These are phyloP conservation scores for Phainopepla nitens DNA, from an alignment of 2,113 vertebrate genomes.

Conservation along the genomic window DNA sequence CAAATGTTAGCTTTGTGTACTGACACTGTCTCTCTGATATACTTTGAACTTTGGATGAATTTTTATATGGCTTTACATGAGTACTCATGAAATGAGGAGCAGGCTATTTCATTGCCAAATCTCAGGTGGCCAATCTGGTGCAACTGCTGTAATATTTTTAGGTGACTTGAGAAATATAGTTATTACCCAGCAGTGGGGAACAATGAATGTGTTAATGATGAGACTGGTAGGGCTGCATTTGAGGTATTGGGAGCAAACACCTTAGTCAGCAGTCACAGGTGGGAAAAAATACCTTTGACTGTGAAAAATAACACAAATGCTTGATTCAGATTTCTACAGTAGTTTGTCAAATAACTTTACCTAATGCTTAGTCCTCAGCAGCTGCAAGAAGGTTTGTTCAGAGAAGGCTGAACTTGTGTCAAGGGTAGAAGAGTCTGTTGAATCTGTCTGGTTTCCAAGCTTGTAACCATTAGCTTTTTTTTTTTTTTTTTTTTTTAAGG, in stretches of 20 bases:
- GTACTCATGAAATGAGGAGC: background rate
- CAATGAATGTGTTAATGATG: conserved; percentile 19
- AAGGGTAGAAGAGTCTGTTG: background rate
- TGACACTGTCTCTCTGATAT: conserved; percentile 7
- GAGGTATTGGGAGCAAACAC: background rate
- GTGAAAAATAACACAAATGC: background rate
- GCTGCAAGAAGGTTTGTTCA: background rate
- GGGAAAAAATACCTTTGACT: background rate
- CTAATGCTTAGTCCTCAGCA: background rate
- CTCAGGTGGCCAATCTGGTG: conserved; percentile 12
- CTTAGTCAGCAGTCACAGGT: conserved; percentile 39
- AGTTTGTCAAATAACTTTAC: background rate
- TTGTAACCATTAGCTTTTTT: background rate
- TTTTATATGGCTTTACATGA: conserved; percentile 34
- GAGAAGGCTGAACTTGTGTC: background rate
- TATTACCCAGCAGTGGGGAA: conserved; percentile 4
- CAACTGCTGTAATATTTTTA: conserved; percentile 38
- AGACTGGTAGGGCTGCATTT: background rate
- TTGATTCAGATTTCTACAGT: background rate
- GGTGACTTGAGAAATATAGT: conserved; percentile 22
- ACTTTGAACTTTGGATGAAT: conserved; percentile 41
- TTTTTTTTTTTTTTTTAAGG: background rate
- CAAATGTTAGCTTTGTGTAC: conserved; percentile 4
- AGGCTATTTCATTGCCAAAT: background rate
- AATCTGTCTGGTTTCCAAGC: background rate